phyloP scores from a whole-genome alignment of 2,888 invertebrate genomes.

The Caenorhabditis doughertyi region DNA sequence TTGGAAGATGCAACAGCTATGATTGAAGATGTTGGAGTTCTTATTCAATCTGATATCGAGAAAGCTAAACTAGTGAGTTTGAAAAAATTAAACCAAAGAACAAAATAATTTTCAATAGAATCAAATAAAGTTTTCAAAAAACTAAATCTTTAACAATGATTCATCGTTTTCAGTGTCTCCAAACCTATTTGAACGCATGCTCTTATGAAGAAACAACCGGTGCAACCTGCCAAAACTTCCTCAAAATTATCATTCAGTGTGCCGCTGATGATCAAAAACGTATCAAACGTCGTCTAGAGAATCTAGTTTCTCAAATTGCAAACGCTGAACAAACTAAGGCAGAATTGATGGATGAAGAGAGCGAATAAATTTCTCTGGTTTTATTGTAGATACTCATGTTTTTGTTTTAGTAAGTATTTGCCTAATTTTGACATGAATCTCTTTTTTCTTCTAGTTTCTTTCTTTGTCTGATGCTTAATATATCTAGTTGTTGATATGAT shows the following conservation, averaged over 20 bases:
- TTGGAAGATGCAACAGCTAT: conserved; percentile 80
- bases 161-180: conserved; percentile 59
- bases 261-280: conserved; percentile 67
- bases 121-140: not conserved
- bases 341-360: conserved; percentile 61
- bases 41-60: conserved; percentile 55
- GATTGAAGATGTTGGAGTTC: conserved; percentile 80
- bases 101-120: not conserved
- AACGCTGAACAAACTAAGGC: conserved; percentile 59
- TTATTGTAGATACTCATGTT: conserved; percentile 52
- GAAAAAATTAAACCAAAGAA: no score
- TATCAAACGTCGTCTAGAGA: conserved; percentile 62
- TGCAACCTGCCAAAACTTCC: conserved; percentile 58
- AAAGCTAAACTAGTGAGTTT: conserved; percentile 54
- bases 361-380: conserved; percentile 28
- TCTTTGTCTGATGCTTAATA: not conserved
- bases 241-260: conserved; percentile 61
- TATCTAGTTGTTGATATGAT: conserved; percentile 9
- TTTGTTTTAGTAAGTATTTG: conserved; percentile 46
- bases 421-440: conserved; percentile 55
- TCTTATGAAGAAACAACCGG: conserved; percentile 62
- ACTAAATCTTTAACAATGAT: not conserved
- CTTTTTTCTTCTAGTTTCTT: conserved; percentile 34
- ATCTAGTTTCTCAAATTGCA: conserved; percentile 60
- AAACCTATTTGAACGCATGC: conserved; percentile 66